These are phyloP conservation scores for Hedya salicella DNA, from an alignment of 2,888 invertebrate genomes.

Conservation along the genomic window DNA sequence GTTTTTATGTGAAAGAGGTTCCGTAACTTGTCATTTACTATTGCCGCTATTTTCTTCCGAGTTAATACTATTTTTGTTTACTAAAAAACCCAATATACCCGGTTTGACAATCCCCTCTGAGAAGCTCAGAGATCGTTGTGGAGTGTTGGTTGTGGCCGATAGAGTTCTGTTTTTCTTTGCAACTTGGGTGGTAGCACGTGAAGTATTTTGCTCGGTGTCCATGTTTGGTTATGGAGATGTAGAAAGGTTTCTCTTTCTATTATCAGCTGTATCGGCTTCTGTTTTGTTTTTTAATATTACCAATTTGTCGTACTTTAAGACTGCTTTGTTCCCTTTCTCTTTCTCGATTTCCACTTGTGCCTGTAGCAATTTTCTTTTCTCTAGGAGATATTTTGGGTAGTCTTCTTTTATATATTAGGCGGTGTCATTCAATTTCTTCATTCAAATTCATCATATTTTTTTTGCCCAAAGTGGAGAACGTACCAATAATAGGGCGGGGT, in stretches of 20 bases:
- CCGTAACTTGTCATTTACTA: background rate
- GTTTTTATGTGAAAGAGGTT: background rate
- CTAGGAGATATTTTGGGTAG: constrained; percentile 13
- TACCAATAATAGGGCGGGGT: background rate
- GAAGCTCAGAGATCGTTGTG: background rate
- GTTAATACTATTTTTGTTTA: too few relatives aligned
- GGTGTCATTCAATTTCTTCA: constrained; percentile 8
- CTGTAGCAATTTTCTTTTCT: background rate
- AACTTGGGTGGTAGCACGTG: background rate
- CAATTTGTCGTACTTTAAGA: too few relatives aligned
- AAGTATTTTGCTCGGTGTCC: background rate
- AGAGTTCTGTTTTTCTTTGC: constrained; percentile 1
- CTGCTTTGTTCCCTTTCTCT: background rate
- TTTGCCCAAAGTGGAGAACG: constrained; percentile 1
- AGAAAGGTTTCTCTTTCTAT: constrained; percentile 6
- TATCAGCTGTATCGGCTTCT: background rate
- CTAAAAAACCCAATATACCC: background rate
- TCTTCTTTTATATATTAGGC: constrained; percentile 26
- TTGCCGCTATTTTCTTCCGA: background rate
- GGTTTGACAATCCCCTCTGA: constrained; percentile 1
- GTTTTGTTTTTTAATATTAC: constrained; percentile 15
- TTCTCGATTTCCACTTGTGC: too few relatives aligned
- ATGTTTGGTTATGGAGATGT: constrained; percentile 2
- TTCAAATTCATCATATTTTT: constrained; percentile 18
- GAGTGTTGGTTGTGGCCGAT: background rate